Evolutionary conservation across 2,888 invertebrate genomes (phyloP), one percentile per base, ranked within the genome.

Genomic region (Diplolepis rosae): DNA sequence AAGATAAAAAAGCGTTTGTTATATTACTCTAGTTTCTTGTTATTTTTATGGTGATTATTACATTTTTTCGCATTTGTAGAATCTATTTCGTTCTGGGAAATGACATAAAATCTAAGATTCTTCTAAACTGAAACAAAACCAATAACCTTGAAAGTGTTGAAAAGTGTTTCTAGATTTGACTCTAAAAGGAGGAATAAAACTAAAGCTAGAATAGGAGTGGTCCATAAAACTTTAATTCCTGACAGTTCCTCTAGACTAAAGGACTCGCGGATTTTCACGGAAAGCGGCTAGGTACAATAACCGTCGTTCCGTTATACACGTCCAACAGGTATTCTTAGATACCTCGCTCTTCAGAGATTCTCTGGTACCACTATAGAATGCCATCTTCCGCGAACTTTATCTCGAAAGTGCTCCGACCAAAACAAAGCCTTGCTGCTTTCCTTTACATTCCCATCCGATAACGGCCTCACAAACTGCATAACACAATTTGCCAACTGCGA

Each of bases 241-340:
- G 61, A 61, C 39, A 61, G 39, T 61, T 61, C 39, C 61, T 61
- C 24, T 24, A 61, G 61, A 39, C 61, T 35, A 39, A 24, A 45
- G 22, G 22, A 48, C 61, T 61, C 61, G 61, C 61, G 39, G 61
- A 61, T 61, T 61, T 61, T 61, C 61, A 24, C 61, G 39, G n/a
- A 39, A 39, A 9, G 39, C 39, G 61, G 39, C 61, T 13, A 27
- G 61, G 61, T 61, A 61, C 61, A 35, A 61, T 61, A 61, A 61
- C 39, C 61, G 35, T 61, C 61, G 61, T 61, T 61, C 61, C 61
- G 61, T 61, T 61, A 61, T 61, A 61, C 61, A 61, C 39, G 61
- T 39, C 24, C 61, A 61, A 61, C 61, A 61, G 61, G 61, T 61
- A 61, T 61, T 61, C 61, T 61, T 61, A 61, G 39, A 61, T 61